Conservation (phyloP, 1,140 invertebrate genomes). For the Pissodes strobi region DNA sequence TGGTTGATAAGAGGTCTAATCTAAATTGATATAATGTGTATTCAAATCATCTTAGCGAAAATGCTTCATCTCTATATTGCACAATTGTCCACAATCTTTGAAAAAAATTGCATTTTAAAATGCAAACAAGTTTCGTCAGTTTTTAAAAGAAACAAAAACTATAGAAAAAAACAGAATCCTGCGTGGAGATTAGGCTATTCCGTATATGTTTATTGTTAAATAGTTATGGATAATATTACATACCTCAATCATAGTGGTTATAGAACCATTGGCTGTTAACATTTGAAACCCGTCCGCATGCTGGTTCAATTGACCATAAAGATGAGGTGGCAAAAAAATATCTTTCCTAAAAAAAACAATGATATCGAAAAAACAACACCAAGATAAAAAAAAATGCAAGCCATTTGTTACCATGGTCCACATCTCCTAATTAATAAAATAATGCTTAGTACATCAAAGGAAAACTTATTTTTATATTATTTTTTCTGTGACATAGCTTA, state of each 20-base stretch:
- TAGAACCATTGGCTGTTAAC: constrained; percentile 60
- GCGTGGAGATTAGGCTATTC: not conserved
- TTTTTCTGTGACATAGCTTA: not conserved
- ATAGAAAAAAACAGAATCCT: not conserved
- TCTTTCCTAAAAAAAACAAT: constrained; percentile 52
- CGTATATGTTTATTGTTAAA: too few species aligned
- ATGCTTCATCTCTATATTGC: too few species aligned
- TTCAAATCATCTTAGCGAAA: too few species aligned
- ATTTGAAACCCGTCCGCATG: constrained; percentile 75
- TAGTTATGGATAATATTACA: too few species aligned
- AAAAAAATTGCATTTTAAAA: not conserved
- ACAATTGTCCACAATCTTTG: too few species aligned
- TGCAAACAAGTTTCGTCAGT: not conserved
- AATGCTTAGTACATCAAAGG: too few species aligned
- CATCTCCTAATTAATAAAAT: too few species aligned
- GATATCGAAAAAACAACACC: not conserved
- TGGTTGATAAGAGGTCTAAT: too few species aligned
- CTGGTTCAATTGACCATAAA: constrained; percentile 85
- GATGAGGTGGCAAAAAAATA: constrained; percentile 79
- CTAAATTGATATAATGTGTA: too few species aligned
- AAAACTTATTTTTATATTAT: not conserved
- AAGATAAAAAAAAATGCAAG: too few species aligned
- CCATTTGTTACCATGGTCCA: too few species aligned
- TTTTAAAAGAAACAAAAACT: not conserved
- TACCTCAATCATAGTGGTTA: constrained; percentile 57